Conservation (phyloP, 2,888 invertebrate species). For the Miltochrista miniata region DNA sequence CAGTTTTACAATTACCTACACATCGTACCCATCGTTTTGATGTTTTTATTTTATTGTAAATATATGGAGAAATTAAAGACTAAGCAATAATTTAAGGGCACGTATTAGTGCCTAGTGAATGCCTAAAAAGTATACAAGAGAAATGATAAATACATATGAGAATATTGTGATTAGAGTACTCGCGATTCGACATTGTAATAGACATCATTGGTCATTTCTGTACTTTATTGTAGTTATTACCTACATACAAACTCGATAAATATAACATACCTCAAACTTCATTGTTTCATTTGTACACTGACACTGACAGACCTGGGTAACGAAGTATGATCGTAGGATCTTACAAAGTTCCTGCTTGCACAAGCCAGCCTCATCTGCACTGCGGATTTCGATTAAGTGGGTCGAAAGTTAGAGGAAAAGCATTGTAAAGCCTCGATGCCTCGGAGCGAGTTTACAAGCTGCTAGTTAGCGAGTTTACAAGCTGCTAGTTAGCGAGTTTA, state of each 20-base stretch:
- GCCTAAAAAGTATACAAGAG: slow-evolving; percentile 80
- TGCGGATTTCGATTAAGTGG: no score
- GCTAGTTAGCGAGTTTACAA: no score
- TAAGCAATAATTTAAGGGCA: slow-evolving; percentile 67
- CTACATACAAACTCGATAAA: slow-evolving; percentile 83
- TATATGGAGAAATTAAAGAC: slow-evolving; percentile 80
- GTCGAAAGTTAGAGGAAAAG: no score
- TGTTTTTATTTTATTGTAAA: slow-evolving; percentile 63
- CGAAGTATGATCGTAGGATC: no score
- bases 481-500: no score
- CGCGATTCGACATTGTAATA: slow-evolving; percentile 63
- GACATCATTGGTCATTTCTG: slow-evolving; percentile 77
- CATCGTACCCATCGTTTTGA: slow-evolving; percentile 35
- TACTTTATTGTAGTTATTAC: slow-evolving; percentile 82
- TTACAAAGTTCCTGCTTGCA: no score
- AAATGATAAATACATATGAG: slow-evolving; percentile 77
- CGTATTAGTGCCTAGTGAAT: slow-evolving; percentile 71
- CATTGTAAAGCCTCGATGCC: no score
- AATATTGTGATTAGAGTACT: slow-evolving; percentile 77
- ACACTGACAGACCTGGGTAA: no score
- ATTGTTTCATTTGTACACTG: slow-evolving; percentile 47
- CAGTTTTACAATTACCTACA: slow-evolving; percentile 37
- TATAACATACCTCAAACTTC: slow-evolving; percentile 81
- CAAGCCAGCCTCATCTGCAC: no score
- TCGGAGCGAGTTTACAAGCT: no score